phyloP scores from a whole-genome alignment of 2,113 vertebrate species.

The Pseudopodoces humilis region DNA sequence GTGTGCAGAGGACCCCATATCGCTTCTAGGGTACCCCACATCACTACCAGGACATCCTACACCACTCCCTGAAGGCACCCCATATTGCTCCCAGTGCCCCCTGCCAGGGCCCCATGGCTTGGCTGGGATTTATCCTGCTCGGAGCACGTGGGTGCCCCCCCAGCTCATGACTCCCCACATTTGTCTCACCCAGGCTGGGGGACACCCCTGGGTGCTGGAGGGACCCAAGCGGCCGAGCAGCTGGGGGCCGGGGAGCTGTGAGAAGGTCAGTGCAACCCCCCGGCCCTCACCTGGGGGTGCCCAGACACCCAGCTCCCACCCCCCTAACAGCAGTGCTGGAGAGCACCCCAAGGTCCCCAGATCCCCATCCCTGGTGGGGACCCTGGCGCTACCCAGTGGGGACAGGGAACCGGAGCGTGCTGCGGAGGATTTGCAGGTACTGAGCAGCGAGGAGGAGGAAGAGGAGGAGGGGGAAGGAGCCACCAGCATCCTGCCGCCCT shows the following conservation, averaged over 20 bases:
- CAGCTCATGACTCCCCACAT: neutral
- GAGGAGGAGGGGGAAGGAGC: slow-evolving; percentile 71
- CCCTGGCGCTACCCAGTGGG: neutral
- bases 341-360: neutral
- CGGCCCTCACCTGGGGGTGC: neutral
- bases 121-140: neutral
- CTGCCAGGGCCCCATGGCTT: neutral
- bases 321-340: neutral
- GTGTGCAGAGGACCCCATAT: neutral
- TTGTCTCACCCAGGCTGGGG: neutral
- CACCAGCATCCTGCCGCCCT: slow-evolving; percentile 80
- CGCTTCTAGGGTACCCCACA: rapidly evolving
- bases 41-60: too few species aligned
- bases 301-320: neutral
- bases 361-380: neutral
- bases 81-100: rapidly evolving
- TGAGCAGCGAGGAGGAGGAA: slow-evolving; percentile 84
- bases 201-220: neutral
- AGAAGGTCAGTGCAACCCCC: slow-evolving; percentile 68
- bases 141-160: rapidly evolving
- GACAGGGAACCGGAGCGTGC: slow-evolving; percentile 12
- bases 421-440: slow-evolving; percentile 75
- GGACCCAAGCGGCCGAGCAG: slow-evolving; percentile 40
- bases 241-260: slow-evolving; percentile 50
- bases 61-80: neutral